Conservation (phyloP, 2,888 invertebrate genomes). For the Schizotus pectinicornis region DNA sequence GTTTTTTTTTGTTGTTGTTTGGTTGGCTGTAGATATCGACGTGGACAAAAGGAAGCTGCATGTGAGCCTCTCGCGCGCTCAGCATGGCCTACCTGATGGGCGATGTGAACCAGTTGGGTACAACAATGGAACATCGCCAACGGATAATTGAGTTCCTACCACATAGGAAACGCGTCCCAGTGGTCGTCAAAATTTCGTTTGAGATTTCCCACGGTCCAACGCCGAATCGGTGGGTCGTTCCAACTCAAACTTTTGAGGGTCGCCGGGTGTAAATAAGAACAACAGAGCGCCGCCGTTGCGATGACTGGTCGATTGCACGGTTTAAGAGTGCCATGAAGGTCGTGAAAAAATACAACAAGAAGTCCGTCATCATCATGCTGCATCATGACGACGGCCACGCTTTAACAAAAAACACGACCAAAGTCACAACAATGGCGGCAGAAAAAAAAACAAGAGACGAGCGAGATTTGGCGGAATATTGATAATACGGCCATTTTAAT, state of each 20-base stretch:
- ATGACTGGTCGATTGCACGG: slow-evolving; percentile 42
- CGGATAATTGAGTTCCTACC: slow-evolving; percentile 4
- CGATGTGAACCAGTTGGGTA: slow-evolving; percentile 39
- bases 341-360: slow-evolving; percentile 34
- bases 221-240: too few relatives aligned
- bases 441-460: not conserved
- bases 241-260: slow-evolving; percentile 16
- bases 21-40: not conserved
- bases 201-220: too few relatives aligned
- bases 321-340: slow-evolving; percentile 40
- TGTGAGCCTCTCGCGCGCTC: slow-evolving; percentile 14
- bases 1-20: not conserved
- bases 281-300: slow-evolving; percentile 23
- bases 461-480: too few relatives aligned
- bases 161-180: not conserved
- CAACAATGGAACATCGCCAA: slow-evolving; percentile 44
- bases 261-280: slow-evolving; percentile 16
- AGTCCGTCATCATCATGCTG: slow-evolving; percentile 22
- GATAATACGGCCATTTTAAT: too few relatives aligned
- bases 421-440: not conserved
- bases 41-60: slow-evolving; percentile 5
- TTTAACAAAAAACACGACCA: not conserved
- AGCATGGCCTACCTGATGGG: slow-evolving; percentile 39
- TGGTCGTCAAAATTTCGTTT: slow-evolving; percentile 10
- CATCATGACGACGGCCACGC: slow-evolving; percentile 24